A percentile compares a stretch with the other conserved stretches of the same genome.
Evolutionary conservation across 2,888 invertebrate species (phyloP).

Genomic region (Ferdinandea cuprea): DNA sequence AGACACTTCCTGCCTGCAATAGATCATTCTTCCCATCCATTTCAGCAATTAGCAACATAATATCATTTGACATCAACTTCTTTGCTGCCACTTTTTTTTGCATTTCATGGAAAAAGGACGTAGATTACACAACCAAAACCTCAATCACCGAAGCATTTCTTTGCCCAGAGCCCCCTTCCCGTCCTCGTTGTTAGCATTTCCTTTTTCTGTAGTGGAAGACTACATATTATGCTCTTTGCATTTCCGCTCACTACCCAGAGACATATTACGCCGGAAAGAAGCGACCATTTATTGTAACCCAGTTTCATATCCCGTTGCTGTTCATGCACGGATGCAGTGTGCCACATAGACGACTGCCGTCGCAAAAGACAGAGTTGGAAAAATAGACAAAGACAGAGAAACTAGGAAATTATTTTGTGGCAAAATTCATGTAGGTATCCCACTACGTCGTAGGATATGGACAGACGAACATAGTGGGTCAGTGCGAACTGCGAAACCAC

Average conservation of each 20-base stretch:
- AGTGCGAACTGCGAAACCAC: slow-evolving; percentile 24
- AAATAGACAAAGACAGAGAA: slow-evolving; percentile 32
- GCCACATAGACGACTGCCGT: neutral
- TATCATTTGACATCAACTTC: slow-evolving; percentile 49
- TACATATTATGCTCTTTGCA: slow-evolving; percentile 70
- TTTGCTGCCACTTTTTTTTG: slow-evolving; percentile 8
- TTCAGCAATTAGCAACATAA: slow-evolving; percentile 49
- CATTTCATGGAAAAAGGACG: slow-evolving; percentile 42
- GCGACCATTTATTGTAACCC: slow-evolving; percentile 72
- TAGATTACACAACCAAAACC: slow-evolving; percentile 67
- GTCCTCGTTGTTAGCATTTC: slow-evolving; percentile 43
- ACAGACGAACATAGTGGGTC: slow-evolving; percentile 41
- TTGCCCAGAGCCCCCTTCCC: neutral
- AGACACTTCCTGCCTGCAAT: neutral
- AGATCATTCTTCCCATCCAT: slow-evolving; percentile 1
- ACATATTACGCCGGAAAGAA: slow-evolving; percentile 72
- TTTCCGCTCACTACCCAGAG: slow-evolving; percentile 63
- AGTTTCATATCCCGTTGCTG: slow-evolving; percentile 57
- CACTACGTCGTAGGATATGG: slow-evolving; percentile 14
- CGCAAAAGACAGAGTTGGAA: neutral
- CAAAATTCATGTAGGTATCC: slow-evolving; percentile 1
- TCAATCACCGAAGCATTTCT: slow-evolving; percentile 43
- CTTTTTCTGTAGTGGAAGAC: slow-evolving; percentile 60
- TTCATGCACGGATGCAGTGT: slow-evolving; percentile 55
- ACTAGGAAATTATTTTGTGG: slow-evolving; percentile 60